Percentiles rank a stretch among this genome's conserved stretches.
Evolutionary conservation across 2,113 vertebrate species (phyloP).

Genomic region (Mugil cephalus): DNA sequence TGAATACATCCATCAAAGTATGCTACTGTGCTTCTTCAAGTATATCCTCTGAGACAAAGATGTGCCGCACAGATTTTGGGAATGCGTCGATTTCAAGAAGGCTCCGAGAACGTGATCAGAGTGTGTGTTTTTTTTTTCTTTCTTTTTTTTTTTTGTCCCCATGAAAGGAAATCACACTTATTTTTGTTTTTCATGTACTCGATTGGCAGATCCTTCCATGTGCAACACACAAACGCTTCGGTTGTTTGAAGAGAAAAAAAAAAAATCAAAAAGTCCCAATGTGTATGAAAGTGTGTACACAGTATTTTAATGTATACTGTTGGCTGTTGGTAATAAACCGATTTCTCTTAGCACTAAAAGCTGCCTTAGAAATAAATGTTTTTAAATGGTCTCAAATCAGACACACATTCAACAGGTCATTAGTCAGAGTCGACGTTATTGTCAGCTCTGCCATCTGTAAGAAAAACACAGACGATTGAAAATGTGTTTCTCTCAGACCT

Average conservation of each 20-base stretch:
- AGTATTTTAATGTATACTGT: conserved; percentile 78
- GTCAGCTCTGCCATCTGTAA: too few relatives aligned
- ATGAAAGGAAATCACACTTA: conserved; percentile 65
- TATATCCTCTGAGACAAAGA: conserved; percentile 65
- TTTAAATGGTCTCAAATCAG: conserved; percentile 27
- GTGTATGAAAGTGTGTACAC: conserved; percentile 75
- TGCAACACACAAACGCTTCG: conserved; percentile 70
- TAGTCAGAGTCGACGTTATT: too few relatives aligned
- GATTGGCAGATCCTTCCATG: conserved; percentile 71
- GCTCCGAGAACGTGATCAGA: conserved; percentile 59
- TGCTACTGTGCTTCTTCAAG: conserved; percentile 71
- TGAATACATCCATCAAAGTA: conserved; percentile 73
- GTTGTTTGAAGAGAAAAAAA: conserved; percentile 46
- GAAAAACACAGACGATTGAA: too few relatives aligned
- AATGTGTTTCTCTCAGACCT: too few relatives aligned
- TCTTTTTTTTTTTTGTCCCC: conserved; percentile 63
- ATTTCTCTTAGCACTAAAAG: conserved; percentile 69
- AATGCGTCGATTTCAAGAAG: conserved; percentile 62
- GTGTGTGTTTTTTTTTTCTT: too few relatives aligned
- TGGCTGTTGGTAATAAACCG: conserved; percentile 77
- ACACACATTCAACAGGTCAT: background rate
- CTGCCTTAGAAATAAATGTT: conserved; percentile 62
- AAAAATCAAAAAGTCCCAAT: conserved; percentile 38
- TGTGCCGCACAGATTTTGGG: conserved; percentile 65
- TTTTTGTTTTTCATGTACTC: conserved; percentile 72